phyloP scores from a whole-genome alignment of 2,113 vertebrate genomes.

The Oenanthe melanoleuca region DNA sequence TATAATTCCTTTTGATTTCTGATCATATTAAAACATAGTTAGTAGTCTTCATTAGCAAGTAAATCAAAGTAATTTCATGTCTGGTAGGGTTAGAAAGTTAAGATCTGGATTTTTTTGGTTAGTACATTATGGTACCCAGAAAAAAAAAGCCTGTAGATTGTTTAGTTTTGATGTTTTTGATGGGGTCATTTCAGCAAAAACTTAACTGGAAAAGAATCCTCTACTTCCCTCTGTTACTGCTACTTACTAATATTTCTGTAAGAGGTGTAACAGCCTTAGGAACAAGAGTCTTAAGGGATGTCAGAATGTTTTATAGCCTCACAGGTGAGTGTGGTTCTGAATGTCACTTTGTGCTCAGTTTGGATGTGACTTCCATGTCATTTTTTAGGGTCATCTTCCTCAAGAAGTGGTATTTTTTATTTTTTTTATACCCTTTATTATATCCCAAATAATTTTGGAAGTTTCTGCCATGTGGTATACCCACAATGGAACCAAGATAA shows the following conservation, averaged over 20 bases:
- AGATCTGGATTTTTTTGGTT: background rate
- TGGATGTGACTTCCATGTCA: background rate
- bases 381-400: background rate
- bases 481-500: background rate
- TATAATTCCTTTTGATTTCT: conserved; percentile 3
- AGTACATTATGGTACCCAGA: background rate
- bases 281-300: background rate
- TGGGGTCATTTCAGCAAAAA: background rate
- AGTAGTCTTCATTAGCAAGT: background rate
- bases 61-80: background rate
- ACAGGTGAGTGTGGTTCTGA: background rate
- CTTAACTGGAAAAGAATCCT: background rate
- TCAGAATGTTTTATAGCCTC: background rate
- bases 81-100: background rate
- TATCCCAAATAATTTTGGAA: background rate
- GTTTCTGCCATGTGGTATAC: background rate
- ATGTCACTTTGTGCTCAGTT: background rate
- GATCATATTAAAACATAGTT: background rate
- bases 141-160: background rate
- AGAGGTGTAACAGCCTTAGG: background rate
- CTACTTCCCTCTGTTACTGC: background rate
- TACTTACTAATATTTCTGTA: background rate
- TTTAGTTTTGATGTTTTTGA: background rate
- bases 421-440: background rate
- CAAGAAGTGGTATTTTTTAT: background rate